Evolutionary conservation across 1,140 invertebrate genomes (phyloP).

Genomic region (Homalodisca vitripennis): DNA sequence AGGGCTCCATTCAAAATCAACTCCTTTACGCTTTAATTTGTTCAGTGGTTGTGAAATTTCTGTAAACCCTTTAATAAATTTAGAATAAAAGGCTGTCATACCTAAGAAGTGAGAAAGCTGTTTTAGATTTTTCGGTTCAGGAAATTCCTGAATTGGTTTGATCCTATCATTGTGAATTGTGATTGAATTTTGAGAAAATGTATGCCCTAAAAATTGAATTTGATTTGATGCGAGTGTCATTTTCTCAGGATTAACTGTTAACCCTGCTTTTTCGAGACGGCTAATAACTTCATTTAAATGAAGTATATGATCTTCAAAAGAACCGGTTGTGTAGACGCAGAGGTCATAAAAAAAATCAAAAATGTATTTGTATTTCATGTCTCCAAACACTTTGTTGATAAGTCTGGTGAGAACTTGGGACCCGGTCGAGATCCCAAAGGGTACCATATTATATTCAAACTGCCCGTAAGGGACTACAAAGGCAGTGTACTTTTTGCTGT

Average conservation of each 20-base stretch:
- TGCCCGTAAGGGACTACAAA: neutral
- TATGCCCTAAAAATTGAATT: neutral
- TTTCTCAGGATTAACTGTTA: neutral
- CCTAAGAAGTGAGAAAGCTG: neutral
- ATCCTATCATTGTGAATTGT: neutral
- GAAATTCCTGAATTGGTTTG: neutral
- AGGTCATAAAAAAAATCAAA: slow-evolving; percentile 9
- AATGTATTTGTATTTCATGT: slow-evolving; percentile 14
- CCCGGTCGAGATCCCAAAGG: neutral
- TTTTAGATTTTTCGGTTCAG: slow-evolving; percentile 6
- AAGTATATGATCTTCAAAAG: neutral
- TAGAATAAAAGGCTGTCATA: neutral
- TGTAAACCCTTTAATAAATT: neutral
- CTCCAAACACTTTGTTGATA: slow-evolving; percentile 5
- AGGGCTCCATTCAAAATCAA: neutral
- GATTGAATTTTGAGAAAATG: neutral
- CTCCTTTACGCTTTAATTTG: neutral
- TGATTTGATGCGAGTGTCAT: neutral
- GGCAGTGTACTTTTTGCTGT: neutral
- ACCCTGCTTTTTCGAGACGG: neutral
- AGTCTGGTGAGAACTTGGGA: neutral
- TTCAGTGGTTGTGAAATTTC: neutral
- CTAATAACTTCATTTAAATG: neutral
- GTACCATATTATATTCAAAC: neutral
- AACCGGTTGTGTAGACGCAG: neutral